Base-by-base conservation (phyloP, 2,888 invertebrate genomes). In the Phaonia tiefii region DNA sequence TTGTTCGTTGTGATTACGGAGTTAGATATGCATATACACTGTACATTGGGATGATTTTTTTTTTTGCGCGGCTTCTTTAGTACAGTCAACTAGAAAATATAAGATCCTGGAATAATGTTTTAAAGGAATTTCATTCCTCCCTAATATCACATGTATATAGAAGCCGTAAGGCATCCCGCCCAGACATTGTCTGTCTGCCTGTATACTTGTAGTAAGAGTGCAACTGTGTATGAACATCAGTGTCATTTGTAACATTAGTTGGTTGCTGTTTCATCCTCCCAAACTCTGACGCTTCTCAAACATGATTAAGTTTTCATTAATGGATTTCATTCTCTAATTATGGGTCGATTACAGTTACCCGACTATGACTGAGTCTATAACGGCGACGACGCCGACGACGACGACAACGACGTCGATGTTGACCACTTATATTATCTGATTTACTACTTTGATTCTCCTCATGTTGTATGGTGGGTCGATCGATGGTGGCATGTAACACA, bases 281-380 rank as follows among this genome's bases (percentile, higher is more conserved):
- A n/a, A n/a, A n/a, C n/a, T n/a, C n/a, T n/a, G n/a, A n/a, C n/a
- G n/a, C 31, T 31, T 5, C 31, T 31, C n/a, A 54, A 46, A 66
- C 31, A 67, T 54, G 42, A 65, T 70, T 76, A 70, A 25, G 67
- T 31, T 66, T 78, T 75, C 71, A 78, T 81, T 81, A 72, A 74
- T 70, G 63, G 71, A 78, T 74, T 78, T 78, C 71, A 81, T 66
- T 66, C 60, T 77, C 75, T 78, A 54, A 67, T 77, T 77, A 67
- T 75, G 74, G 63, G 39, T 76, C 71, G 72, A 75, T 67, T 63
- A 42, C 78, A 75, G 46, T 26, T 58, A 51, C 39, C 8, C 39
- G 15, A 58, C 15, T n/a, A 7, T 13, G 1, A 31, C 31, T n/a
- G 15, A 25, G n/a, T n/a, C n/a, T 25, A 11, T 13, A 56, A 8